These are phyloP conservation scores for Halocynthia roretzi DNA, from an alignment of 23 tunicate species.

Conservation along the genomic window DNA sequence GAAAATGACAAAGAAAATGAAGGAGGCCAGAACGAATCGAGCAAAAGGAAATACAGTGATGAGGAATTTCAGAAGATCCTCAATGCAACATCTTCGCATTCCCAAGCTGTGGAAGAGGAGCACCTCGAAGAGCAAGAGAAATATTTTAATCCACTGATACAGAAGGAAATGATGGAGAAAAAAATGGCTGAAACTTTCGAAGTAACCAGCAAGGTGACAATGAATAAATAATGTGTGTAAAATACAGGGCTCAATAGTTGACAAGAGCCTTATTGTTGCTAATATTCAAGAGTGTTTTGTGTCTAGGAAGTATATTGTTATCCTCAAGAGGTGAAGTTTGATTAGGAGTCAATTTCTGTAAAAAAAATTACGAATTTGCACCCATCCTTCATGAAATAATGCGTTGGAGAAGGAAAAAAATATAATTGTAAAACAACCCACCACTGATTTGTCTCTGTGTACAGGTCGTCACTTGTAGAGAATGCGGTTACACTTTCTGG, in stretches of 20 bases:
- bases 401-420: background rate
- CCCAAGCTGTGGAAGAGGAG: constrained; percentile 42
- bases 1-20: constrained; percentile 19
- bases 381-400: no score
- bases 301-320: background rate
- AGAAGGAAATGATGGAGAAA: constrained; percentile 83
- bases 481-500: constrained; percentile 86
- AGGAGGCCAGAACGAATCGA: background rate
- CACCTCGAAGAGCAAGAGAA: constrained; percentile 64
- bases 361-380: no score
- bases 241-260: no score
- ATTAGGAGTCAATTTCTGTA: no score
- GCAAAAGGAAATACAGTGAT: constrained; percentile 8
- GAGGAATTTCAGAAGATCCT: constrained; percentile 55
- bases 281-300: no score
- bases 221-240: background rate
- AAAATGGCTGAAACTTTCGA: constrained; percentile 82
- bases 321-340: background rate
- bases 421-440: background rate
- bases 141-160: constrained; percentile 68
- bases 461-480: constrained; percentile 72
- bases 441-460: background rate
- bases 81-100: constrained; percentile 47
- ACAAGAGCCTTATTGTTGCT: no score
- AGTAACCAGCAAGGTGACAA: constrained; percentile 36